Evolutionary conservation across 2,113 vertebrate species (phyloP).

Genomic region (Willisornis vidua): DNA sequence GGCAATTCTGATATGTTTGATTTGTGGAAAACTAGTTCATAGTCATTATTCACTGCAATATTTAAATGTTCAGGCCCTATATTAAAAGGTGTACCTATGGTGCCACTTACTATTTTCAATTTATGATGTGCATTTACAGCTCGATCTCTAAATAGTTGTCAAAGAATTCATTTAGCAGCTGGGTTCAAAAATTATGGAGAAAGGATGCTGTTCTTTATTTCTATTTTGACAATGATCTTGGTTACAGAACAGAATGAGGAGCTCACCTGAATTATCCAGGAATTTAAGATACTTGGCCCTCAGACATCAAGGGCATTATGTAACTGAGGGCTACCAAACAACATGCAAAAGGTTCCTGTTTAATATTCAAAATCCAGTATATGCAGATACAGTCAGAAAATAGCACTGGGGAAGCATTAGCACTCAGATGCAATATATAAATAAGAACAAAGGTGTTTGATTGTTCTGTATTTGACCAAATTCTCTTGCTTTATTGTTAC

Average conservation of each 20-base stretch:
- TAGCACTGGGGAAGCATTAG: background rate
- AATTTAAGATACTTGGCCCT: background rate
- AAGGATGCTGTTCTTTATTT: background rate
- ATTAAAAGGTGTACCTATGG: background rate
- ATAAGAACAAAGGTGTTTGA: background rate
- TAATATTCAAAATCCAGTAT: background rate
- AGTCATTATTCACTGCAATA: background rate
- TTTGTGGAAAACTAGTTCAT: conserved; percentile 12
- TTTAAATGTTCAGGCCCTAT: background rate
- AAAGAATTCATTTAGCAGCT: background rate
- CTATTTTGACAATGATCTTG: background rate
- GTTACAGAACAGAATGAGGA: background rate
- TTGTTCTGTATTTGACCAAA: background rate
- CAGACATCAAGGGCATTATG: background rate
- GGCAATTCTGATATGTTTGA: background rate
- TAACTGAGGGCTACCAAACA: background rate
- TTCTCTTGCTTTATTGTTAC: background rate
- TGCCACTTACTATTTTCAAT: background rate
- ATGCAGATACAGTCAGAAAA: background rate
- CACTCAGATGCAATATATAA: background rate
- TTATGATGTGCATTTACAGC: background rate
- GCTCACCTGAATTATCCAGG: background rate
- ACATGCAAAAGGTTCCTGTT: background rate
- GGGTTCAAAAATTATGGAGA: background rate
- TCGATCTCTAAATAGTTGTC: background rate